phyloP scores from a whole-genome alignment of 2,888 invertebrate genomes.

The Hypolimnas misippus region DNA sequence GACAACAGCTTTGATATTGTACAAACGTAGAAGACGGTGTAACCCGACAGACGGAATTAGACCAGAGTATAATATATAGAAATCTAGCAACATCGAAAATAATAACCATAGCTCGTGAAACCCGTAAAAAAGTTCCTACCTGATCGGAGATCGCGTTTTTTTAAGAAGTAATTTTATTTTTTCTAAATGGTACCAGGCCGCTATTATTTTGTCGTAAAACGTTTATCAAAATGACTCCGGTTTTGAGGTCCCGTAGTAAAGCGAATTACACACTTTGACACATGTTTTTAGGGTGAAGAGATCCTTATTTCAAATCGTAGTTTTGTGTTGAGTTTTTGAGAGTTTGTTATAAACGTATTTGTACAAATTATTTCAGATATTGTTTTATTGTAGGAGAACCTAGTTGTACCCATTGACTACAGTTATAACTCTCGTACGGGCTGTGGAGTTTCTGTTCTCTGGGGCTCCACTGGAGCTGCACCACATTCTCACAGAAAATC shows the following conservation, averaged over 20 bases:
- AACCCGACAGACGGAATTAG: no score
- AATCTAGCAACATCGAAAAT: neutral
- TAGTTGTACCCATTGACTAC: no score
- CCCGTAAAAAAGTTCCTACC: constrained; percentile 40
- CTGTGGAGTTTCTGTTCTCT: no score
- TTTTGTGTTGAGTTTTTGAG: neutral
- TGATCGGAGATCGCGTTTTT: constrained; percentile 37
- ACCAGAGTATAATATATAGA: no score
- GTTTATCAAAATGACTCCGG: constrained; percentile 62
- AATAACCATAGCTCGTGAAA: constrained; percentile 1
- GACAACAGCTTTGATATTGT: no score
- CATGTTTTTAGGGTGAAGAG: neutral
- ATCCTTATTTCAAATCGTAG: neutral
- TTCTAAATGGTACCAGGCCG: constrained; percentile 45
- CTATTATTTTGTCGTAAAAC: constrained; percentile 77
- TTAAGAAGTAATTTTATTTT: constrained; percentile 43
- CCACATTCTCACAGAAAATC: no score
- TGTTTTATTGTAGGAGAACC: no score
- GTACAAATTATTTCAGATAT: no score
- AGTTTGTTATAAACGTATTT: no score
- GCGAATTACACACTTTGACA: constrained; percentile 2
- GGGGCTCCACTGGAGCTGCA: no score
- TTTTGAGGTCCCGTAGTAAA: neutral
- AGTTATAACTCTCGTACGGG: no score
- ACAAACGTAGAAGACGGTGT: no score